Evolutionary conservation across 2,888 invertebrate genomes (phyloP), one percentile per base, ranked within the genome.

Genomic region (Nasonia oneida): DNA sequence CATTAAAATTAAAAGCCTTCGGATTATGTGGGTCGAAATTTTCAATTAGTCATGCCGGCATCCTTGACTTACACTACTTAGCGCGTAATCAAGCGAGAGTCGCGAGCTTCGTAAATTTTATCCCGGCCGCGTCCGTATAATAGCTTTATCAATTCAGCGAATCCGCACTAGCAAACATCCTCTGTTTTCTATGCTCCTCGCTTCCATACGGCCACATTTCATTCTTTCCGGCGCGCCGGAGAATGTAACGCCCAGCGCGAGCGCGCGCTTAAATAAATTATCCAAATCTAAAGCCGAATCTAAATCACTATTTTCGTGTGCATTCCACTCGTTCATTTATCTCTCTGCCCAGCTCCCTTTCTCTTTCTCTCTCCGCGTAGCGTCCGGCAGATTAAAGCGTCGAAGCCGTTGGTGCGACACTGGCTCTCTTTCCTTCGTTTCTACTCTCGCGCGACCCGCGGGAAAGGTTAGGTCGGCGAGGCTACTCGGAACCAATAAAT

Each of bases 371-470:
- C 29, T 70, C 23, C 42, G 61, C 77, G 76, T 85, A 76, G 87
- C 81, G 88, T 87, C 87, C 83, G 83, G 87, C 88, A 89, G 91
- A 92, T 92, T 92, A 91, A 92, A 91, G 90, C 90, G 90, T 91
- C 89, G 88, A 86, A 88, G 89, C 88, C 88, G 88, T 87, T 87
- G 87, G 89, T 88, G 89, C 88, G 89, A 91, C 90, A 89, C 89
- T 87, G 70, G 87, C 90, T 88, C 67, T 33, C 67, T 33, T 67
- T 67, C 29, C 57, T 61, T 18, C 67, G 33, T 67, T 10, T 15
- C 29, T 64, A 10, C 64, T 29, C 64, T 76, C 81, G 57, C 73
- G 33, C 80, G 70, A 87, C 87, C 42, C 87, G 29, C 33, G 61
- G 81, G 87, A 84, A 47, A 87, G 81, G 87, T 86, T 88, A 87